phyloP scores from a whole-genome alignment of 2,797 vertebrate genomes.

The Orestias chungarensis region DNA sequence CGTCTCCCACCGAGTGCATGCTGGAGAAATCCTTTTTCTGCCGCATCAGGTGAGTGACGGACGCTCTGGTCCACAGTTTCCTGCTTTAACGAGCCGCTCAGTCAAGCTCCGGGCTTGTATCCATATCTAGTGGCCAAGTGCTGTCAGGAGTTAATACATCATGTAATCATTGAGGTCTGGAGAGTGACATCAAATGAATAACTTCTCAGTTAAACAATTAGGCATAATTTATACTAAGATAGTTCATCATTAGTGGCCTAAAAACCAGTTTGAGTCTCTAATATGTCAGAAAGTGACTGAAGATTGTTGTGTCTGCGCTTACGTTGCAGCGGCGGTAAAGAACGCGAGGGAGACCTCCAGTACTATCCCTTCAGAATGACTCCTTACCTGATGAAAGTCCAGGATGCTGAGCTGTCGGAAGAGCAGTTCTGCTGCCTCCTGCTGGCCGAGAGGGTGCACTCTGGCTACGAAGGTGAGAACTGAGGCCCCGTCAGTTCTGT shows the following conservation, averaged over 20 bases:
- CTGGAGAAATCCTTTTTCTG: conserved; percentile 99
- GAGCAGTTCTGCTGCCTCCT: conserved; percentile 95
- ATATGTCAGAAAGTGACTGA: no score
- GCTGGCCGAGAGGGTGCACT: conserved; percentile 95
- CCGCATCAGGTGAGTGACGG: conserved; percentile 87
- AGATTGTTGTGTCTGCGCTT: background rate
- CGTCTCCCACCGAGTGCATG: conserved; percentile 85
- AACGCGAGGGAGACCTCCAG: conserved; percentile 80
- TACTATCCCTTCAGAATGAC: conserved; percentile 96
- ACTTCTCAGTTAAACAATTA: no score
- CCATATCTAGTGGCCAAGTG: conserved; percentile 38
- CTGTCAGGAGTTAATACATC: no score
- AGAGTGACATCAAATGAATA: no score
- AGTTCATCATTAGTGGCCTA: no score
- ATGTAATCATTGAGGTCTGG: no score
- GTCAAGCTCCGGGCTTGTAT: no score
- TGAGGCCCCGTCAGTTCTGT: background rate
- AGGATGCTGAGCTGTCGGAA: conserved; percentile 79
- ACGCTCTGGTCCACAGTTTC: conserved; percentile 49
- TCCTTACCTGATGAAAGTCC: conserved; percentile 93
- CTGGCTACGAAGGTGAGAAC: conserved; percentile 92
- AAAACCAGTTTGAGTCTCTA: no score
- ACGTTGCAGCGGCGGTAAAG: conserved; percentile 83
- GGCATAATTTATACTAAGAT: no score
- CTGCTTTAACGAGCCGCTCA: no score